Evolutionary conservation across 1,140 invertebrate genomes (phyloP).

Genomic region (Hydropsyche tenuis): DNA sequence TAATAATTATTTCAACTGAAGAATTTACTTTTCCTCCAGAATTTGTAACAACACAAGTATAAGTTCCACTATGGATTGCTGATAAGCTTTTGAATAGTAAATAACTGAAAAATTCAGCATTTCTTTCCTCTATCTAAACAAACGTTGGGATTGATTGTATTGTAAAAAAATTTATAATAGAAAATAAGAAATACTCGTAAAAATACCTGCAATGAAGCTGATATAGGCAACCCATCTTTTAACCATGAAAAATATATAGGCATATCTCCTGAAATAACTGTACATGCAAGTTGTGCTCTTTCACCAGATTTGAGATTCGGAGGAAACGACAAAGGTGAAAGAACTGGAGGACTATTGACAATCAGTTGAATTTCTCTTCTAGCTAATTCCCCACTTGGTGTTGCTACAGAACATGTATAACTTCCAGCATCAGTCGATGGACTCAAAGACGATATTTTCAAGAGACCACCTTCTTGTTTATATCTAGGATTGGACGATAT

Average conservation of each 20-base stretch:
- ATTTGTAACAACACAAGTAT: constrained; percentile 76
- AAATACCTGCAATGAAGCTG: constrained; percentile 63
- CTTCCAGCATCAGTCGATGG: constrained; percentile 61
- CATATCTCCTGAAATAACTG: constrained; percentile 83
- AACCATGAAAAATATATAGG: constrained; percentile 84
- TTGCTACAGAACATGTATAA: constrained; percentile 79
- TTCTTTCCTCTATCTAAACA: constrained; percentile 64
- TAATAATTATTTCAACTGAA: constrained; percentile 72
- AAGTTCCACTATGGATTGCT: constrained; percentile 71
- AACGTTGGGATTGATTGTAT: too few species aligned
- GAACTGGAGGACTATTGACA: constrained; percentile 77
- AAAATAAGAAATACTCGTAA: constrained; percentile 39
- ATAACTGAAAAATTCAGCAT: constrained; percentile 68
- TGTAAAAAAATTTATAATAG: constrained; percentile 1
- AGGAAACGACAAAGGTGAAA: constrained; percentile 76
- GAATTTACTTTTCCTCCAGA: constrained; percentile 72
- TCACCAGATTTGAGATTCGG: constrained; percentile 77
- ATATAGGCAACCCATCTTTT: constrained; percentile 72
- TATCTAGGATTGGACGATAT: constrained; percentile 56
- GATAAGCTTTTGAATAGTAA: constrained; percentile 67
- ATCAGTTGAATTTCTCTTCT: constrained; percentile 67
- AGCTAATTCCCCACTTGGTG: constrained; percentile 74
- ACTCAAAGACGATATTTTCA: constrained; percentile 76
- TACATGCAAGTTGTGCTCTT: constrained; percentile 81
- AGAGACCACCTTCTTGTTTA: constrained; percentile 69